phyloP scores from a whole-genome alignment of 2,113 vertebrate genomes.

The Monopterus albus region DNA sequence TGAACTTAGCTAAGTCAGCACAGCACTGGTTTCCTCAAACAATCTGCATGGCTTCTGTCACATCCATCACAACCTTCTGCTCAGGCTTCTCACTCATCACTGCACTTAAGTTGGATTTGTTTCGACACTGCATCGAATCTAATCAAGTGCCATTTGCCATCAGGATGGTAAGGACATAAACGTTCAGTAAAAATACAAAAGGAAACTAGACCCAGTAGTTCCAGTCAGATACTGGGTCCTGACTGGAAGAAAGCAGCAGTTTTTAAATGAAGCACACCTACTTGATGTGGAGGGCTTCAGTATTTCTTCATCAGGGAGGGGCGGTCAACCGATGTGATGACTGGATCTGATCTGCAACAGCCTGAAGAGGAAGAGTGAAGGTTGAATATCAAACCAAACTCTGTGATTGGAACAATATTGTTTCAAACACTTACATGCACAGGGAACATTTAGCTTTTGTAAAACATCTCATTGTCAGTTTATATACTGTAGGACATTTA shows the following conservation, averaged over 20 bases:
- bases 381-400: background rate
- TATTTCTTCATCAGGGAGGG: background rate
- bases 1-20: background rate
- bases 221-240: no score
- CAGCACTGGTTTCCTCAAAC: background rate
- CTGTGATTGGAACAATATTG: no score
- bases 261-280: background rate
- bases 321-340: background rate
- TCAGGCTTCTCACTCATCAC: no score
- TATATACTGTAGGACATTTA: no score
- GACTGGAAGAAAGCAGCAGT: background rate
- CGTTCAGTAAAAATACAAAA: no score
- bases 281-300: slow-evolving; percentile 5
- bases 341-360: background rate
- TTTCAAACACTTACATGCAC: no score
- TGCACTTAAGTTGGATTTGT: background rate
- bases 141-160: background rate
- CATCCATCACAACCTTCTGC: background rate
- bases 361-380: background rate
- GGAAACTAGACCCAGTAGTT: background rate
- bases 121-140: background rate
- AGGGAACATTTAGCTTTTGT: no score
- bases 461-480: no score
- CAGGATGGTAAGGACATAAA: background rate
- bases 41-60: no score